Base-by-base conservation (phyloP, 2,888 invertebrate genomes). In the Drosophila nigricruria region DNA sequence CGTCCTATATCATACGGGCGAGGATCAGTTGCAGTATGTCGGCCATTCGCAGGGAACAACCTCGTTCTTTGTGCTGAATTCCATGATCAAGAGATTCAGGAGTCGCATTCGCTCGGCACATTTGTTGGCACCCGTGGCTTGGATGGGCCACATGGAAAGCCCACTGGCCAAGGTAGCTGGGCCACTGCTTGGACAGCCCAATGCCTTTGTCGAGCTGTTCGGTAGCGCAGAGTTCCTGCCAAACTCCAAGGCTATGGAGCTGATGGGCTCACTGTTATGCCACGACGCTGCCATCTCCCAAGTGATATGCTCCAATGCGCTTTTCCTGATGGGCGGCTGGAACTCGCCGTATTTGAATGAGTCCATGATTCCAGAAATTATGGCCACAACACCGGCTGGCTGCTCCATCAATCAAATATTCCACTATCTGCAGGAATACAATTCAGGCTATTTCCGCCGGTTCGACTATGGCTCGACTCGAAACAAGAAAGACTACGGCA, bases 91-190 rank as follows among this genome's bases (percentile, higher is more conserved):
- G 4, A 68, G 82, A 10, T 91, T 90, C 62, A 87, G 78, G 66
- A 78, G n/a, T 12, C 85, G 85, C 42, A 81, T 91, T 16, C 76
- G 38, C 6, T 87, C 91, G 0, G 90, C 89, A 0, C 90, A 91
- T 63, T 68, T 91, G 27, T 38, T 91, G 58, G 91, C 91, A 5
- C 91, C 91, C 5, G 89, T 91, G 18, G 90, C 76, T 16, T 91
- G 73, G 73, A 88, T 91, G 85, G 83, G 75, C 12, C 65, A 91
- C 53, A 86, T 84, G 88, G 80, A 87, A 25, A 82, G 87, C 42
- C 89, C 96, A 0, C 9, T 97, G 56, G 88, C 83, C 50, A 93
- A 94, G 66, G 92, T 95, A 36, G 90, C 96, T 1, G 95, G 95
- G 0, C 95, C 95, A 8, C 34, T 90, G 10, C 27, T 91, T 4